Conservation (phyloP, 2,113 vertebrate genomes). For the Microtus oregoni region DNA sequence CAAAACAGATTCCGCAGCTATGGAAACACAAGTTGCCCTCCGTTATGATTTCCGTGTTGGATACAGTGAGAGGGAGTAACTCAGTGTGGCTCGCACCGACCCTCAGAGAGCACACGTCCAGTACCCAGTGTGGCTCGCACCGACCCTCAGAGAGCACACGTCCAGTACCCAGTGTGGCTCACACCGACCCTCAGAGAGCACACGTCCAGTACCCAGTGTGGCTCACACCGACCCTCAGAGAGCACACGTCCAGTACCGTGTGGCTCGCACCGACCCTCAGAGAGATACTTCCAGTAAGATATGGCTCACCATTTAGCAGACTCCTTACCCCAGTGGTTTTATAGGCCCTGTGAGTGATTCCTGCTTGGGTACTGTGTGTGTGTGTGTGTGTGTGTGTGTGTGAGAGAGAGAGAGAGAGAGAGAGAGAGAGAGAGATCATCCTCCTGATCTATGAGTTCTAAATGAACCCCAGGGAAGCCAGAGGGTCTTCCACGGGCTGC, state of each 20-base stretch:
- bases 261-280: background rate
- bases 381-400: too few species aligned
- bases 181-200: background rate
- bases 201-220: background rate
- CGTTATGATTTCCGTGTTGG: background rate
- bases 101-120: background rate
- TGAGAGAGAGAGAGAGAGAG: too few species aligned
- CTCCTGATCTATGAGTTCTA: background rate
- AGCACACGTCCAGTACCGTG: background rate
- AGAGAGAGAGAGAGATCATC: too few species aligned
- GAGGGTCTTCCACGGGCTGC: background rate
- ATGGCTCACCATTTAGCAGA: background rate
- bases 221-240: background rate
- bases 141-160: too few species aligned
- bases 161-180: too few species aligned
- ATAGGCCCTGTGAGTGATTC: background rate
- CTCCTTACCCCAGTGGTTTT: background rate
- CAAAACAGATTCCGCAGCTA: conserved; percentile 72
- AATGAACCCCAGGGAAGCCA: background rate
- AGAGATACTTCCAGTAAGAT: background rate
- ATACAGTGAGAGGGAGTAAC: background rate
- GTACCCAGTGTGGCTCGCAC: too few species aligned
- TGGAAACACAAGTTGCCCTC: conserved; percentile 67
- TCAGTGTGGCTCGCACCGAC: background rate
- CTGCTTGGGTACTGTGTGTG: background rate